A percentile compares a stretch with the other conserved stretches of the same genome.
These are phyloP conservation scores for Anas acuta DNA, from an alignment of 2,797 vertebrate genomes.

Conservation along the genomic window DNA sequence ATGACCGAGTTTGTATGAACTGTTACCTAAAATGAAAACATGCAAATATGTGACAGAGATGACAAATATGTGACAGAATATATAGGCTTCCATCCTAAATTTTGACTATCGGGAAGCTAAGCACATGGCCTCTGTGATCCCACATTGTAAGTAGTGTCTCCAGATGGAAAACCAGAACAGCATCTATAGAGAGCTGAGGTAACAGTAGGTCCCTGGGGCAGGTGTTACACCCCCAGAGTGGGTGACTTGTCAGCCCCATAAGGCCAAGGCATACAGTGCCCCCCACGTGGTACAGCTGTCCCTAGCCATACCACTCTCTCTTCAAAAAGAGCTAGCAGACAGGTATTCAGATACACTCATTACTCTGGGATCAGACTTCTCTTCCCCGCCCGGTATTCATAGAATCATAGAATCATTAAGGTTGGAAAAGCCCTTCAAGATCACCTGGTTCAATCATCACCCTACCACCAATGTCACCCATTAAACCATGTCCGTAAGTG, in stretches of 20 bases:
- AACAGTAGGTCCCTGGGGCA: not conserved
- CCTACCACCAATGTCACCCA: too few species aligned
- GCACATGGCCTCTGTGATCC: not conserved
- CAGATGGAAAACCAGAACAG: not conserved
- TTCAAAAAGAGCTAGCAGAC: not conserved
- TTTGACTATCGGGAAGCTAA: not conserved
- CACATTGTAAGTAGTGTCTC: not conserved
- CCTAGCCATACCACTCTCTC: not conserved
- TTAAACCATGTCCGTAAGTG: too few species aligned
- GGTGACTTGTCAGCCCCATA: not conserved
- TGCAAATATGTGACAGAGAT: accelerated
- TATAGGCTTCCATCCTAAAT: not conserved
- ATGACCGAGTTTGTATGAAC: not conserved
- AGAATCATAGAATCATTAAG: too few species aligned
- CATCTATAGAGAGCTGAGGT: accelerated
- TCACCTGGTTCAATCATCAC: too few species aligned
- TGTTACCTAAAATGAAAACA: not conserved
- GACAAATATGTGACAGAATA: too few species aligned
- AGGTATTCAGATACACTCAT: not conserved
- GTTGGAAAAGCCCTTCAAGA: too few species aligned
- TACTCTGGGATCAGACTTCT: not conserved
- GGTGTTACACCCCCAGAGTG: not conserved
- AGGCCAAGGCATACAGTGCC: accelerated
- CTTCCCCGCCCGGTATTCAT: not conserved
- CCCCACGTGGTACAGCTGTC: not conserved